Conservation (phyloP, 2,888 invertebrate genomes). For the Epinotia ramella region DNA sequence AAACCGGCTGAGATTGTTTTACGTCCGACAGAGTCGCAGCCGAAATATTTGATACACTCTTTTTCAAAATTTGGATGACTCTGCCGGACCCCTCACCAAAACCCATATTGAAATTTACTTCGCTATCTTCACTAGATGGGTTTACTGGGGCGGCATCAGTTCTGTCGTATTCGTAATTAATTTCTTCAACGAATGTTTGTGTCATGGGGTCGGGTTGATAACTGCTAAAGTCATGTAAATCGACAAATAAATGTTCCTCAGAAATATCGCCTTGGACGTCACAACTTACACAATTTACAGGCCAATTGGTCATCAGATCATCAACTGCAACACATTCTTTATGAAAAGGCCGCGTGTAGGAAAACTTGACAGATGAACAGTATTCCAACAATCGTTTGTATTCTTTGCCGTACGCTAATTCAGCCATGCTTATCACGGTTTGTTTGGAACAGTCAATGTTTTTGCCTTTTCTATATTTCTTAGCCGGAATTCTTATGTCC, state of each 20-base stretch:
- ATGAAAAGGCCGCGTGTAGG: conserved; percentile 71
- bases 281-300: conserved; percentile 55
- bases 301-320: conserved; percentile 66
- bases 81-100: conserved; percentile 86
- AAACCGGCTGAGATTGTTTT: conserved; percentile 83
- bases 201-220: conserved; percentile 57
- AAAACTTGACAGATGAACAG: conserved; percentile 72
- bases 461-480: conserved; percentile 70
- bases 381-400: conserved; percentile 69
- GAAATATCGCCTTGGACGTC: conserved; percentile 47
- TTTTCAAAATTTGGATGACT: conserved; percentile 80
- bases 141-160: conserved; percentile 48
- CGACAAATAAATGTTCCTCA: conserved; percentile 59
- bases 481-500: conserved; percentile 49
- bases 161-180: conserved; percentile 59
- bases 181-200: conserved; percentile 72
- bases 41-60: conserved; percentile 77
- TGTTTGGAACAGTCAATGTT: conserved; percentile 73
- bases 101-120: conserved; percentile 82
- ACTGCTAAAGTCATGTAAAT: conserved; percentile 50
- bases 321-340: conserved; percentile 68
- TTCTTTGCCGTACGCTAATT: conserved; percentile 66
- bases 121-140: conserved; percentile 57
- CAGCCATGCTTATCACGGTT: conserved; percentile 53
- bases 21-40: conserved; percentile 86